A percentile compares a stretch with the other conserved stretches of the same genome.
These are phyloP conservation scores for Myopa testacea DNA, from an alignment of 2,888 invertebrate species.

Conservation along the genomic window DNA sequence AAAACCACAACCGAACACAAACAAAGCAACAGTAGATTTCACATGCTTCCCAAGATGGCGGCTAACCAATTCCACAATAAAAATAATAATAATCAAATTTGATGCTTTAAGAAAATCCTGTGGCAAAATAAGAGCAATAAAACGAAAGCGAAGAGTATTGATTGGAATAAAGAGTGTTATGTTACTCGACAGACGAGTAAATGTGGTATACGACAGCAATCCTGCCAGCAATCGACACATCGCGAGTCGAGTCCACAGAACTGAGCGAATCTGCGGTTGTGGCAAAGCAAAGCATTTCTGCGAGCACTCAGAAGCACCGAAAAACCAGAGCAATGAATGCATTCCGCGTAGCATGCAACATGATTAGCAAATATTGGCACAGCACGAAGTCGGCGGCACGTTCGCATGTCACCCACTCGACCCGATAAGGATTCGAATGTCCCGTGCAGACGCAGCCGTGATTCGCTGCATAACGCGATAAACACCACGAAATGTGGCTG, in stretches of 20 bases:
- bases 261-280: too few species aligned
- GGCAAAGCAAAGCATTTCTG: too few species aligned
- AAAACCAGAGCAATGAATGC: too few species aligned
- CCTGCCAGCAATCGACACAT: too few species aligned
- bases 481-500: background rate
- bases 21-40: background rate
- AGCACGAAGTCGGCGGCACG: background rate
- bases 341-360: background rate
- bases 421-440: conserved; percentile 23
- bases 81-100: background rate
- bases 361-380: background rate
- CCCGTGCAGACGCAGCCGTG: conserved; percentile 19
- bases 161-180: background rate
- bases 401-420: background rate
- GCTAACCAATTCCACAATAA: background rate
- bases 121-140: background rate
- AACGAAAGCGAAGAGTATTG: background rate
- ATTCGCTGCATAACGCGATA: background rate
- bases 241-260: too few species aligned
- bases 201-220: too few species aligned
- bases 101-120: background rate
- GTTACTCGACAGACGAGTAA: background rate
- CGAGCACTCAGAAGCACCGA: too few species aligned
- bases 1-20: background rate
- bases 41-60: background rate